Conservation (phyloP, 2,888 invertebrate species). For the Physocephala rufipes region DNA sequence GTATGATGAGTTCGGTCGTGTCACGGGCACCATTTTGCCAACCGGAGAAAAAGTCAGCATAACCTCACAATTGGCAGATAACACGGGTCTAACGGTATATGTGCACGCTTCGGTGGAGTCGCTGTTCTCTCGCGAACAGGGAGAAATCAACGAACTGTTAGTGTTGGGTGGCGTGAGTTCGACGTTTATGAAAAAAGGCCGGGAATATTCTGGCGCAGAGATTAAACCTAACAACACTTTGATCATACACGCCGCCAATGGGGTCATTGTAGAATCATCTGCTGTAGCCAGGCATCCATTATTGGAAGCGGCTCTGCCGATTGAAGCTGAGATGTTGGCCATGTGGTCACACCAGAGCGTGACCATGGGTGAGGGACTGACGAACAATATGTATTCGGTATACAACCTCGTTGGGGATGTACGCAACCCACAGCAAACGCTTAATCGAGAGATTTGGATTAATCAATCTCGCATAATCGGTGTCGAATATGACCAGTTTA, state of each 20-base stretch:
- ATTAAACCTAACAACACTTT: constrained; percentile 83
- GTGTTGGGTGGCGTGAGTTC: constrained; percentile 75
- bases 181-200: constrained; percentile 75
- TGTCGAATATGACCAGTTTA: constrained; percentile 91
- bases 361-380: constrained; percentile 77
- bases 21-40: constrained; percentile 85
- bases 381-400: constrained; percentile 82
- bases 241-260: constrained; percentile 78
- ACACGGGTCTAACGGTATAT: constrained; percentile 79
- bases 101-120: constrained; percentile 72
- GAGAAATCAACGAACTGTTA: constrained; percentile 70
- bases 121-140: constrained; percentile 69
- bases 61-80: constrained; percentile 79
- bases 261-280: constrained; percentile 78
- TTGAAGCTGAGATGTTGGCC: constrained; percentile 89
- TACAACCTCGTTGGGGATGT: constrained; percentile 87
- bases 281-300: constrained; percentile 84
- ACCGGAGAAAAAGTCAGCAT: constrained; percentile 89
- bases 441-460: constrained; percentile 86
- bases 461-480: constrained; percentile 90
- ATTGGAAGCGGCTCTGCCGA: constrained; percentile 83
- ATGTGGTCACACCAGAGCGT: constrained; percentile 88
- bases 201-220: constrained; percentile 77
- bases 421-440: constrained; percentile 83
- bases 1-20: constrained; percentile 89